phyloP scores from a whole-genome alignment of 1,140 invertebrate species.

The Psilanteris sp. region DNA sequence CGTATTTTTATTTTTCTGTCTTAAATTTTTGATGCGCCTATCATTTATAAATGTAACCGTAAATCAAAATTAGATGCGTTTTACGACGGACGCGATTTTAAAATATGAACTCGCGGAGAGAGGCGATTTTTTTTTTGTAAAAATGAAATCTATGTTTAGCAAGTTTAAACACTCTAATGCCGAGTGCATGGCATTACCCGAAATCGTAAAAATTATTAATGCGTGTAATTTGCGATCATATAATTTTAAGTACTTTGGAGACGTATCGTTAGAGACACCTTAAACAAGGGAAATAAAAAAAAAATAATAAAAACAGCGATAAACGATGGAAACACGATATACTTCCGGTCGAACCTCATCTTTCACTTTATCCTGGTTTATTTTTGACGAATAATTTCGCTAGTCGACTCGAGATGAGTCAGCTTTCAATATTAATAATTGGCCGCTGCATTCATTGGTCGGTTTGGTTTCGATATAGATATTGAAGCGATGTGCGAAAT shows the following conservation, averaged over 20 bases:
- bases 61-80: slow-evolving; percentile 11
- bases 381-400: slow-evolving; percentile 19
- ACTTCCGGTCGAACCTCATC: slow-evolving; percentile 10
- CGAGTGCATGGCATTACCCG: too few relatives aligned
- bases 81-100: slow-evolving; percentile 9
- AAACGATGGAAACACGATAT: slow-evolving; percentile 6
- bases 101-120: too few relatives aligned
- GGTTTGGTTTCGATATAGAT: slow-evolving; percentile 13
- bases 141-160: too few relatives aligned
- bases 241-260: slow-evolving; percentile 7
- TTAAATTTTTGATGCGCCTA: slow-evolving; percentile 14
- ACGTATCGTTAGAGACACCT: too few relatives aligned
- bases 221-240: too few relatives aligned
- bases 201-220: too few relatives aligned
- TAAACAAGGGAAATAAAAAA: too few relatives aligned
- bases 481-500: slow-evolving; percentile 12
- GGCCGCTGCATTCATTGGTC: slow-evolving; percentile 4
- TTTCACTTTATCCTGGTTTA: slow-evolving; percentile 2
- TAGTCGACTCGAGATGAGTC: slow-evolving; percentile 12
- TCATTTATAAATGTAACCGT: neutral
- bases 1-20: slow-evolving; percentile 22
- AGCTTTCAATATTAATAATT: slow-evolving; percentile 19
- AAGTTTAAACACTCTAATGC: too few relatives aligned
- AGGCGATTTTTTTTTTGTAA: slow-evolving; percentile 6
- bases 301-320: neutral